Evolutionary conservation across 2,113 vertebrate species (phyloP).

Genomic region (Oreamnos americanus): DNA sequence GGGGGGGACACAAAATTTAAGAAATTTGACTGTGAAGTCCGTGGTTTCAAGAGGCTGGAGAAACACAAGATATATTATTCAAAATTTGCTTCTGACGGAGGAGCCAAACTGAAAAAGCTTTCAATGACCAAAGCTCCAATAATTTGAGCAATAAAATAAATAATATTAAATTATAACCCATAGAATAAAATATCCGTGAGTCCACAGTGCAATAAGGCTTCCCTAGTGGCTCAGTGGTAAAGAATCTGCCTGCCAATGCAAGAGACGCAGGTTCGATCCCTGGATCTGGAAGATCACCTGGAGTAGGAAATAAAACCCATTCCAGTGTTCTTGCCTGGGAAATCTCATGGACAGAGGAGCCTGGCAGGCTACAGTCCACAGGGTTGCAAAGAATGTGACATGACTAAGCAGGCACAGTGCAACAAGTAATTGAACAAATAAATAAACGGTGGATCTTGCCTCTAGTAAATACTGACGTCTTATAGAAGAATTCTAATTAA

Average conservation of each 20-base stretch:
- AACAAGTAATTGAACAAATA: conserved; percentile 13
- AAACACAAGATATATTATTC: neutral
- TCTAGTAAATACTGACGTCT: neutral
- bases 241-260: neutral
- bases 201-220: neutral
- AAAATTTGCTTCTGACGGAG: neutral
- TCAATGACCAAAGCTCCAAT: neutral
- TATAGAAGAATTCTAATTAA: neutral
- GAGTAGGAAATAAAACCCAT: neutral
- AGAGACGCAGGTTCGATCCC: neutral
- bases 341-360: neutral
- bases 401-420: neutral
- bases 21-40: neutral
- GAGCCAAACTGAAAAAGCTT: neutral
- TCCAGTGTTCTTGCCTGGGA: neutral
- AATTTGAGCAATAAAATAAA: neutral
- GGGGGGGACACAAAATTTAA: neutral
- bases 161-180: neutral
- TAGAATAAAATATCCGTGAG: neutral
- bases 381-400: neutral
- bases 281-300: neutral
- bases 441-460: neutral
- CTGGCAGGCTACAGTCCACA: neutral
- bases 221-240: neutral
- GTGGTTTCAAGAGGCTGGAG: neutral